A percentile compares a stretch with the other conserved stretches of the same genome.
Conservation (phyloP, 2,797 vertebrate genomes). For the Megalops cyprinoides region DNA sequence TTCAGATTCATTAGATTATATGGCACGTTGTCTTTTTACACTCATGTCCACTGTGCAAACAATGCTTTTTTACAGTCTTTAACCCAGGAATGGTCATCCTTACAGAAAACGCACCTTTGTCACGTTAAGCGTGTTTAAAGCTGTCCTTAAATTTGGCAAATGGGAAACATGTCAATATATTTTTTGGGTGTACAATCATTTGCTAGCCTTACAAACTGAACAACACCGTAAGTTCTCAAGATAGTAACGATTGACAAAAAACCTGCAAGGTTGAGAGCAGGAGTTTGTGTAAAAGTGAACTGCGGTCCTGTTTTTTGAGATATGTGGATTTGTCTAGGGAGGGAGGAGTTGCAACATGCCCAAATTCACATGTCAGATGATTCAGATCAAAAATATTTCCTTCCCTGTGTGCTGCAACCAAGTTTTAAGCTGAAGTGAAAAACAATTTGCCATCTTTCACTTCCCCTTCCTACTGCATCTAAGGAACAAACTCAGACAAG, state of each 20-base stretch:
- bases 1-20: not conserved
- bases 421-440: conserved; percentile 50
- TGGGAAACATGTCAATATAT: not conserved
- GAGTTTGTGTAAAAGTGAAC: not conserved
- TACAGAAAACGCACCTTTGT: not conserved
- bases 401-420: not conserved
- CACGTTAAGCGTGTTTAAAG: not conserved
- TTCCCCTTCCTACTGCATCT: conserved; percentile 50
- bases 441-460: conserved; percentile 21
- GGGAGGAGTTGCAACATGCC: conserved; percentile 56
- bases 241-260: not conserved
- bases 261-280: not conserved
- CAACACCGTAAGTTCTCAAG: not conserved
- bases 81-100: not conserved
- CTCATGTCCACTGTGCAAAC: no score
- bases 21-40: no score
- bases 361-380: conserved; percentile 47
- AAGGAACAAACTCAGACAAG: not conserved
- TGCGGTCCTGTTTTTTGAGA: not conserved
- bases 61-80: not conserved
- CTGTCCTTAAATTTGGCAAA: no score
- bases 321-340: not conserved
- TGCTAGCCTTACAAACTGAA: not conserved
- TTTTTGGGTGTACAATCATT: not conserved
- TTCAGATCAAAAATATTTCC: conserved; percentile 54